Percentiles rank a stretch among this genome's conserved stretches.
Evolutionary conservation across 2,797 vertebrate species (phyloP).

Genomic region (Lepus townsendii): DNA sequence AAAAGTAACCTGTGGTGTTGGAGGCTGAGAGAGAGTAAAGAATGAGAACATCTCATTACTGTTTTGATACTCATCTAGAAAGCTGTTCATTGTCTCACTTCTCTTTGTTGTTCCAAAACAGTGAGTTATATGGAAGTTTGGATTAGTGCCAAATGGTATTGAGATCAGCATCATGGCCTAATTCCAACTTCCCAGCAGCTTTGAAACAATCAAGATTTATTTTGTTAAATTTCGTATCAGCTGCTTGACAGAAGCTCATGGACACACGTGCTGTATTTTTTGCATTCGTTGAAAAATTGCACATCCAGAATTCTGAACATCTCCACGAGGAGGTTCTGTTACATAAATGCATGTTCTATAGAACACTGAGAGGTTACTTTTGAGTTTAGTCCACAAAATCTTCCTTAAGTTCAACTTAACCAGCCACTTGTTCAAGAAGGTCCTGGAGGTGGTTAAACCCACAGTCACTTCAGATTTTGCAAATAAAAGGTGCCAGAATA

Average conservation of each 20-base stretch:
- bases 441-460: slow-evolving; percentile 70
- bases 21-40: slow-evolving; percentile 86
- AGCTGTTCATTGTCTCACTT: slow-evolving; percentile 80
- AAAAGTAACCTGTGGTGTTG: slow-evolving; percentile 83
- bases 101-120: slow-evolving; percentile 70
- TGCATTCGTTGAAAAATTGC: slow-evolving; percentile 85
- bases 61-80: slow-evolving; percentile 89
- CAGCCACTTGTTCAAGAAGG: slow-evolving; percentile 74
- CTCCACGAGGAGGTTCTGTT: slow-evolving; percentile 79
- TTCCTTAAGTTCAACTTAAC: slow-evolving; percentile 77
- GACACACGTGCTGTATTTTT: slow-evolving; percentile 76
- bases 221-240: slow-evolving; percentile 81
- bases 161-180: slow-evolving; percentile 74
- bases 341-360: slow-evolving; percentile 78
- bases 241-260: slow-evolving; percentile 82
- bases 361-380: slow-evolving; percentile 80
- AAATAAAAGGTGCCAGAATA: slow-evolving; percentile 82
- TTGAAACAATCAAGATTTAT: slow-evolving; percentile 71
- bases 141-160: slow-evolving; percentile 75
- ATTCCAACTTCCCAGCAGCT: slow-evolving; percentile 75
- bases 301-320: slow-evolving; percentile 78
- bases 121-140: slow-evolving; percentile 77
- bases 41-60: slow-evolving; percentile 83
- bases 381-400: slow-evolving; percentile 75
- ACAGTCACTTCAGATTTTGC: slow-evolving; percentile 64